A percentile compares a stretch with the other conserved stretches of the same genome.
These are phyloP conservation scores for Zosterops pallidus DNA, from an alignment of 2,113 vertebrate genomes.

Conservation along the genomic window DNA sequence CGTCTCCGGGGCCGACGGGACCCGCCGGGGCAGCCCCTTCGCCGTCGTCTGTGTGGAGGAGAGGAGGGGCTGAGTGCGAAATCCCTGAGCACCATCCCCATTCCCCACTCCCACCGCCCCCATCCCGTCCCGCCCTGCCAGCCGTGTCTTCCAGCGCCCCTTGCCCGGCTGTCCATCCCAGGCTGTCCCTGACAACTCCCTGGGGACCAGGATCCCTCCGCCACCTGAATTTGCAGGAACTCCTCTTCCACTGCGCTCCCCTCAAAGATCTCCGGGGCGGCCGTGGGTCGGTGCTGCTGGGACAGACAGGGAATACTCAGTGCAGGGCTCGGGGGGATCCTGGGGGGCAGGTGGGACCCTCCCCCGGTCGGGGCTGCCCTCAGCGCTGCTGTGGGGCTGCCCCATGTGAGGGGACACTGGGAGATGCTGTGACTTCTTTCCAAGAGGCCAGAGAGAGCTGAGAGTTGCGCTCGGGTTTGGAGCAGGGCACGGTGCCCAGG, in stretches of 20 bases:
- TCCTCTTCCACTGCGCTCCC: conserved; percentile 53
- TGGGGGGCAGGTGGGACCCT: accelerated
- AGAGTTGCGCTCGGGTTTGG: accelerated
- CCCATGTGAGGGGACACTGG: accelerated
- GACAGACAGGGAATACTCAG: not conserved
- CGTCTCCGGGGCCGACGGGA: accelerated
- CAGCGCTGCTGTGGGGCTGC: not conserved
- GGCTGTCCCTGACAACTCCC: not conserved
- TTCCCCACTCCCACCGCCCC: not conserved
- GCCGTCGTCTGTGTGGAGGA: not conserved
- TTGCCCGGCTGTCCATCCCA: not conserved
- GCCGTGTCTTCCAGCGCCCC: not conserved
- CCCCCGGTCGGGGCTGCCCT: accelerated
- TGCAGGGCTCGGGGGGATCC: accelerated
- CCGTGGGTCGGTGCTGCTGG: not conserved
- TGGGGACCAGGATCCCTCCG: not conserved
- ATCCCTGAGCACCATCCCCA: not conserved
- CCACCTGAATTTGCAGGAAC: conserved; percentile 56
- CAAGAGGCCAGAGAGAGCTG: not conserved
- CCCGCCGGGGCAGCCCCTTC: not conserved
- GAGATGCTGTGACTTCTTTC: not conserved
- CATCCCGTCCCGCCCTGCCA: accelerated
- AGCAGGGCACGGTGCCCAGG: not conserved
- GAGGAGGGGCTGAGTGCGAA: not conserved
- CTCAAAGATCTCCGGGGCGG: not conserved